These are phyloP conservation scores for Gallinago stenura DNA, from an alignment of 2,797 vertebrate species.

Conservation along the genomic window DNA sequence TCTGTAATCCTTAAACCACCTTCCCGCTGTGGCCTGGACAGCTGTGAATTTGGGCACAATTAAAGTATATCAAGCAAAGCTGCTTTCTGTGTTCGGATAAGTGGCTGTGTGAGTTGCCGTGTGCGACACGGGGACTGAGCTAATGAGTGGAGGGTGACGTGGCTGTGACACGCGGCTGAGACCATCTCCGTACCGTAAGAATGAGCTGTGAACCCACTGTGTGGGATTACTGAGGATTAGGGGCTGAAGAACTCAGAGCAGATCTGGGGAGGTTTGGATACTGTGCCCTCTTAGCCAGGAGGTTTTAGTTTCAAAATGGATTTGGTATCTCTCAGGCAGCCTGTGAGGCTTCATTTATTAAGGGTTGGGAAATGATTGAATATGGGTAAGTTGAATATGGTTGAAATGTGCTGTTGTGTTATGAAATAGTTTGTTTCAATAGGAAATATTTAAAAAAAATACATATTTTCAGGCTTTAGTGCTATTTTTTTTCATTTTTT, in stretches of 20 bases:
- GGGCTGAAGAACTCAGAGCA: not conserved
- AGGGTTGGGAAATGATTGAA: not conserved
- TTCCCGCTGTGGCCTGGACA: not conserved
- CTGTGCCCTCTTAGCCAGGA: not conserved
- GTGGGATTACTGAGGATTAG: not conserved
- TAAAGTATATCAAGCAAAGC: not conserved
- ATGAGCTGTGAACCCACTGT: not conserved
- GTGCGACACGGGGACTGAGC: not conserved
- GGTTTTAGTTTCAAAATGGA: not conserved
- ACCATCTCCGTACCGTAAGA: not conserved
- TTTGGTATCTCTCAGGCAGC: not conserved
- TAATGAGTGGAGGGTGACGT: not conserved
- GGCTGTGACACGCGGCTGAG: not conserved
- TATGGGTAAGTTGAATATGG: not conserved
- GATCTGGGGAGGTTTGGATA: not conserved
- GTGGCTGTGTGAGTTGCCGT: not conserved
- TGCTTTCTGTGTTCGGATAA: not conserved
- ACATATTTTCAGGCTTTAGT: not conserved
- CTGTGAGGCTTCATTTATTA: not conserved
- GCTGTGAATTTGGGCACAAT: not conserved
- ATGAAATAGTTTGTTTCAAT: not conserved
- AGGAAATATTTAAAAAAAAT: no score
- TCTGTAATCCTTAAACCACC: not conserved
- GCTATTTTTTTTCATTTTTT: not conserved
- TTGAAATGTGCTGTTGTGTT: not conserved